A percentile compares a stretch with the other conserved stretches of the same genome.
These are phyloP conservation scores for Caenorhabditis sp. DNA, from an alignment of 2,888 invertebrate genomes.

Conservation along the genomic window DNA sequence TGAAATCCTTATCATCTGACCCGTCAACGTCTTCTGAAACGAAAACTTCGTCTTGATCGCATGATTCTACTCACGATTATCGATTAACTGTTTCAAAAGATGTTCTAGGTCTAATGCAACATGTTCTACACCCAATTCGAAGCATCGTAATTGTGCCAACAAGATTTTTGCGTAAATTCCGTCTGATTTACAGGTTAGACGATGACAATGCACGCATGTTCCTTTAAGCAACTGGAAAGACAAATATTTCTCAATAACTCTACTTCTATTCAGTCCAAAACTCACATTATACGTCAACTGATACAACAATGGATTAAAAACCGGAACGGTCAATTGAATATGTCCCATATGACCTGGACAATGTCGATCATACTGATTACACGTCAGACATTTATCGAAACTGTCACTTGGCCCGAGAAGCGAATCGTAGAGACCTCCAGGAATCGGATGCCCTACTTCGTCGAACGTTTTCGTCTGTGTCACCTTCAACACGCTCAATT, in stretches of 20 bases:
- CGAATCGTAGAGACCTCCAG: slow-evolving; percentile 88
- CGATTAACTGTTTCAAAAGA: slow-evolving; percentile 32
- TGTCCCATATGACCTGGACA: slow-evolving; percentile 85
- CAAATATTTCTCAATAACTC: neutral
- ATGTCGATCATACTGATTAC: slow-evolving; percentile 53
- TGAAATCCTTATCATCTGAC: slow-evolving; percentile 13
- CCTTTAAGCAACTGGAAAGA: slow-evolving; percentile 72
- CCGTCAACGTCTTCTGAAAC: slow-evolving; percentile 12
- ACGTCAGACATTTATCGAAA: slow-evolving; percentile 60
- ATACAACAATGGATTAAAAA: slow-evolving; percentile 89
- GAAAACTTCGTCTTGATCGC: neutral
- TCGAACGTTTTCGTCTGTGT: slow-evolving; percentile 68
- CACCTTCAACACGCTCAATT: slow-evolving; percentile 62
- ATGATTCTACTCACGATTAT: neutral
- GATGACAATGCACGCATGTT: slow-evolving; percentile 73
- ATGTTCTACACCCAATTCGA: slow-evolving; percentile 78
- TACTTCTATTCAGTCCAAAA: neutral
- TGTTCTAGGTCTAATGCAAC: slow-evolving; percentile 77
- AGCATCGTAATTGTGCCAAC: slow-evolving; percentile 75
- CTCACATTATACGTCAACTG: slow-evolving; percentile 78
- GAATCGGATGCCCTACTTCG: slow-evolving; percentile 65
- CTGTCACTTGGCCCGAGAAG: slow-evolving; percentile 77
- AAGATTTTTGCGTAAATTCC: slow-evolving; percentile 73
- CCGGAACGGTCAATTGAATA: slow-evolving; percentile 86
- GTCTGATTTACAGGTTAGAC: slow-evolving; percentile 63